These are phyloP conservation scores for Odocoileus hemionus DNA, from an alignment of 2,113 vertebrate species.

Conservation along the genomic window DNA sequence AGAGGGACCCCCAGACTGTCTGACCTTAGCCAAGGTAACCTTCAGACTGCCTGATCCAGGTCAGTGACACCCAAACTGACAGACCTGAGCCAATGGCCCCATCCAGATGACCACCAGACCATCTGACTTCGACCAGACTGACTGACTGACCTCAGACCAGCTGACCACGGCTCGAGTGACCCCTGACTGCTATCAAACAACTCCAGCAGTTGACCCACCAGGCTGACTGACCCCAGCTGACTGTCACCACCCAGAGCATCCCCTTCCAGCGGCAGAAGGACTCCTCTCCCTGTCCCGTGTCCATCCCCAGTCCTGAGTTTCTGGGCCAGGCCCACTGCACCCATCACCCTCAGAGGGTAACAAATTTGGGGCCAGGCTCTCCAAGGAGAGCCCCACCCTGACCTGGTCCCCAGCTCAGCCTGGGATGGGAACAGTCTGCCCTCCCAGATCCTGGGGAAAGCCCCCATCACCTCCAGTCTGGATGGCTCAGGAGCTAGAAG, in stretches of 20 bases:
- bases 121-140: neutral
- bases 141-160: neutral
- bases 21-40: neutral
- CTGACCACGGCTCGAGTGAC: neutral
- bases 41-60: neutral
- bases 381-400: neutral
- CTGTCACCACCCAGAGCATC: neutral
- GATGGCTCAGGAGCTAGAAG: neutral
- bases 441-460: neutral
- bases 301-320: neutral
- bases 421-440: neutral
- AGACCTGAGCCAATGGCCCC: neutral
- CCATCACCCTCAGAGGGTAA: neutral
- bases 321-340: neutral
- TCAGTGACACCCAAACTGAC: neutral
- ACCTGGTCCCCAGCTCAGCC: neutral
- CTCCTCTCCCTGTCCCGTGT: neutral
- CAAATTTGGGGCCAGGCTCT: neutral
- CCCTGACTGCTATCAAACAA: neutral
- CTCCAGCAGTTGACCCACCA: neutral
- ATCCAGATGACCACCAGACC: neutral
- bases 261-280: neutral
- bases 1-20: neutral
- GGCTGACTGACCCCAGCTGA: neutral
- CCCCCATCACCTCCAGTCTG: neutral